Percentiles rank a stretch among this genome's conserved stretches.
Conservation (phyloP, 2,797 vertebrate species). For the Sebastes steindachneri region DNA sequence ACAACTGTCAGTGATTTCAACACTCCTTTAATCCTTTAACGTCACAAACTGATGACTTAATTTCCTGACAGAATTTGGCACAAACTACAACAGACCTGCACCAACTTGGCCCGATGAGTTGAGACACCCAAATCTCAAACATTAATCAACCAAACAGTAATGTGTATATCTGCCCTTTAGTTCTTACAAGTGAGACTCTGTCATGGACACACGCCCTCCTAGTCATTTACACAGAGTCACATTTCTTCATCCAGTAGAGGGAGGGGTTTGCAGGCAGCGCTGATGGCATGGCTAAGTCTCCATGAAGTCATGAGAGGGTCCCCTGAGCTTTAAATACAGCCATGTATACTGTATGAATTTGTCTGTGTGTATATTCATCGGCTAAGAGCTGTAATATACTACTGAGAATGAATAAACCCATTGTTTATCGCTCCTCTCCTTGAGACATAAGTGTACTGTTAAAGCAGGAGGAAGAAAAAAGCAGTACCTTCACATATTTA, state of each 20-base stretch:
- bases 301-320: constrained; percentile 49
- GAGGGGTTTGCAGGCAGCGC: not conserved
- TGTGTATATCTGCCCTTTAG: not conserved
- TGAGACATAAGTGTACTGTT: not conserved
- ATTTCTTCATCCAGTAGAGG: not conserved
- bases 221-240: not conserved
- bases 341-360: not conserved
- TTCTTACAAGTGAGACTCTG: not conserved
- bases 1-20: not conserved
- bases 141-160: not conserved
- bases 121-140: not conserved
- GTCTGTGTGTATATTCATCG: not conserved
- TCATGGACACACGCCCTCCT: not conserved
- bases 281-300: constrained; percentile 14
- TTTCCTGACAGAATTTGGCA: not conserved
- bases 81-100: not conserved
- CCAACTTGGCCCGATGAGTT: not conserved
- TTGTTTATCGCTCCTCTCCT: not conserved
- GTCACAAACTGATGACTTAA: not conserved
- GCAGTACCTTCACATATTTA: constrained; percentile 95
- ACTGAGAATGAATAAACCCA: not conserved
- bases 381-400: not conserved
- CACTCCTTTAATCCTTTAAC: not conserved
- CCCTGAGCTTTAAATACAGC: not conserved
- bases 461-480: not conserved